Percentiles rank a stretch among this genome's conserved stretches.
phyloP scores from a whole-genome alignment of 2,797 vertebrate genomes.

The Oreochromis mossambicus region DNA sequence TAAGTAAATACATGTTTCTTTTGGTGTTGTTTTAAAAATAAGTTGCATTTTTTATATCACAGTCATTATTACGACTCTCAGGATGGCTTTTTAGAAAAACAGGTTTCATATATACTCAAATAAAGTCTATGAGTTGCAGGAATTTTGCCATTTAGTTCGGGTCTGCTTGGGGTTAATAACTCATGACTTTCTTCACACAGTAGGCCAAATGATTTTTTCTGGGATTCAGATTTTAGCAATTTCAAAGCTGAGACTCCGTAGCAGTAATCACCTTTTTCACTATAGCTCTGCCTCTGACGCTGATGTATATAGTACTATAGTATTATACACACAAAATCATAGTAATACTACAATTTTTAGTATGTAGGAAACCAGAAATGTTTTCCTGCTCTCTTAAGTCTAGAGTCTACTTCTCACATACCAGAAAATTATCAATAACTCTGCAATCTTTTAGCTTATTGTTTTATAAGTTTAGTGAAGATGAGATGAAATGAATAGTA shows the following conservation, averaged over 20 bases:
- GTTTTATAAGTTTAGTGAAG: not conserved
- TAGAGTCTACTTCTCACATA: not conserved
- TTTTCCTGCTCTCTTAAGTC: not conserved
- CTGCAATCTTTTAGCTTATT: not conserved
- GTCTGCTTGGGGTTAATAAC: not conserved
- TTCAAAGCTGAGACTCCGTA: not conserved
- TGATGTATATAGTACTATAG: not conserved
- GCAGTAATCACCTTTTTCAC: not conserved
- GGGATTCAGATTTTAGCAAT: not conserved
- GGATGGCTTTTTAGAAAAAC: not conserved
- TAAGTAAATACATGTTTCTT: not conserved
- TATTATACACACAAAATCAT: not conserved
- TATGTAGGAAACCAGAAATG: not conserved
- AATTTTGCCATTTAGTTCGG: not conserved
- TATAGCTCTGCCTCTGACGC: not conserved
- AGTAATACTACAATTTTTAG: not conserved
- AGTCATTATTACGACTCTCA: accelerated
- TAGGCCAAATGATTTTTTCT: not conserved
- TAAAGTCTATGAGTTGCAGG: not conserved
- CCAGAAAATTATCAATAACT: not conserved
- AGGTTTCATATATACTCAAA: not conserved
- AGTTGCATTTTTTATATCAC: not conserved
- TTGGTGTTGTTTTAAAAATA: not conserved
- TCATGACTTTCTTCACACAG: not conserved
- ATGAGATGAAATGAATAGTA: not conserved